These are phyloP conservation scores for Apoda limacodes DNA, from an alignment of 2,888 invertebrate genomes.

Conservation along the genomic window DNA sequence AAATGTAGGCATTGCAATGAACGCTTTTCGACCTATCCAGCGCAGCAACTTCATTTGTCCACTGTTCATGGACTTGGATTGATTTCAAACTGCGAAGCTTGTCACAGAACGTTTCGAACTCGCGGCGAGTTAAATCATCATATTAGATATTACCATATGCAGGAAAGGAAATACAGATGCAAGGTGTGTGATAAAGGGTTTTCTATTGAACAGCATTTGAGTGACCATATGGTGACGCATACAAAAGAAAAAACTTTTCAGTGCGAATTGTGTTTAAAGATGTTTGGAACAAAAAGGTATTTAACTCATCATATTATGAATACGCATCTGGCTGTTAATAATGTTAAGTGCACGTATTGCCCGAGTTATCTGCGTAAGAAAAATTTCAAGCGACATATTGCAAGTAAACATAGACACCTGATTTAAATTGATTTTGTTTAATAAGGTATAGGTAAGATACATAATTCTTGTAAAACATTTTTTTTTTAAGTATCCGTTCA, in stretches of 20 bases:
- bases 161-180: conserved; percentile 22
- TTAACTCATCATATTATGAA: too few species aligned
- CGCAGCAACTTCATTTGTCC: conserved; percentile 21
- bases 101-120: conserved; percentile 20
- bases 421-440: too few species aligned
- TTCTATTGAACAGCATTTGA: conserved; percentile 32
- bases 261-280: conserved; percentile 37
- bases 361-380: too few species aligned
- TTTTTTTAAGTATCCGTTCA: too few species aligned
- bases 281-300: too few species aligned
- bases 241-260: conserved; percentile 33
- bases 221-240: conserved; percentile 39
- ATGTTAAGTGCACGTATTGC: too few species aligned
- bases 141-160: conserved; percentile 21
- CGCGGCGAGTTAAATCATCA: conserved; percentile 18
- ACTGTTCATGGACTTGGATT: conserved; percentile 18
- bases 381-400: too few species aligned
- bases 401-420: too few species aligned
- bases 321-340: too few species aligned
- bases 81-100: conserved; percentile 20
- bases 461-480: too few species aligned
- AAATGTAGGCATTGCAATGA: conserved; percentile 25
- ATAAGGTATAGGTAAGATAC: too few species aligned
- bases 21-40: conserved; percentile 19
- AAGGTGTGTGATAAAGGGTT: conserved; percentile 30